A percentile compares a stretch with the other conserved stretches of the same genome.
These are phyloP conservation scores for Ophthalmolycus amberensis DNA, from an alignment of 2,113 vertebrate species.

Conservation along the genomic window DNA sequence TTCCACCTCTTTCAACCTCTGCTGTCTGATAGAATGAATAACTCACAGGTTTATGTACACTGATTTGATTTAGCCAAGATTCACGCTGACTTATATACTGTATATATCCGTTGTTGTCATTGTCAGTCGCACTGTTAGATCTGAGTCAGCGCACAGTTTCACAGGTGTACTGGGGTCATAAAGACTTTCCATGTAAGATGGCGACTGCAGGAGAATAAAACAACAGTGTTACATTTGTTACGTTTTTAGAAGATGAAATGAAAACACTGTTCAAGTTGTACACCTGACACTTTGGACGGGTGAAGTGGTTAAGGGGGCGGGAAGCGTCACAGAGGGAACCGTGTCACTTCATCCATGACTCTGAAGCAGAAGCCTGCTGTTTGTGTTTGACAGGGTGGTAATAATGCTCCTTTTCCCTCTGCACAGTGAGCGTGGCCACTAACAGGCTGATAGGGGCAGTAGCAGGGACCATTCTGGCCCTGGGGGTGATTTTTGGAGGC, in stretches of 20 bases:
- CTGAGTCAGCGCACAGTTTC: constrained; percentile 39
- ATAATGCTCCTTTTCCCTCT: constrained; percentile 94
- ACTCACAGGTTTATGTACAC: constrained; percentile 10
- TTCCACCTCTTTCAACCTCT: constrained; percentile 67
- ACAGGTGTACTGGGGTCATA: constrained; percentile 32
- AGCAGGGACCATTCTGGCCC: constrained; percentile 99
- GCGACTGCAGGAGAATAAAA: constrained; percentile 26
- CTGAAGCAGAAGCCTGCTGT: constrained; percentile 76
- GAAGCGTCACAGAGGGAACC: constrained; percentile 43
- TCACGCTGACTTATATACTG: constrained; percentile 25
- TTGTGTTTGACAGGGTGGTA: constrained; percentile 80
- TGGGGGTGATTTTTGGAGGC: constrained; percentile 99
- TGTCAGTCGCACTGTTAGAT: constrained; percentile 39
- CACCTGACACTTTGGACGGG: constrained; percentile 35
- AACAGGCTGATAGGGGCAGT: constrained; percentile 99
- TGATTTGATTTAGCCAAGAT: constrained; percentile 21
- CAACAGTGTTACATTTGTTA: constrained; percentile 42
- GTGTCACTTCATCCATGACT: constrained; percentile 65
- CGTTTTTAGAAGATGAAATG: constrained; percentile 31
- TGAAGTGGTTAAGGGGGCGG: constrained; percentile 35
- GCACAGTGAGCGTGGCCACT: constrained; percentile 99
- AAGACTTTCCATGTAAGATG: constrained; percentile 19
- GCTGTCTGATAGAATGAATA: constrained; percentile 24
- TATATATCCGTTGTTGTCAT: constrained; percentile 32
- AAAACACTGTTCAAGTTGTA: constrained; percentile 40